A percentile compares a stretch with the other conserved stretches of the same genome.
Conservation (phyloP, 2,888 invertebrate species). For the Boloria selene region DNA sequence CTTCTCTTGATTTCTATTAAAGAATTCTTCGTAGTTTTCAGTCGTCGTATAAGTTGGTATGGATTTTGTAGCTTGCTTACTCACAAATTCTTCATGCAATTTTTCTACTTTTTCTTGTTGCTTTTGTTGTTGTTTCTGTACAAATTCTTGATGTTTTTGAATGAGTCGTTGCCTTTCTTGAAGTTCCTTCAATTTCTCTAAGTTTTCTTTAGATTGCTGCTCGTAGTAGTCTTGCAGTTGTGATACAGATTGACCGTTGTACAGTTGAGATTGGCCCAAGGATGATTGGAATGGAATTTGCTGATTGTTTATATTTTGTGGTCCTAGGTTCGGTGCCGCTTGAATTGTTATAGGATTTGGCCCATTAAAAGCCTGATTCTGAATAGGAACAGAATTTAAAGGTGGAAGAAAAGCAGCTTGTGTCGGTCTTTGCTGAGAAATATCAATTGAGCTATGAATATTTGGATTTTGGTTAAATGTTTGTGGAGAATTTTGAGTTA, state of each 20-base stretch:
- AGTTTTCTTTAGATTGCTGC: slow-evolving; percentile 83
- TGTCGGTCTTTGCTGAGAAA: slow-evolving; percentile 69
- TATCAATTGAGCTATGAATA: slow-evolving; percentile 53
- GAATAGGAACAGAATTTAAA: slow-evolving; percentile 53
- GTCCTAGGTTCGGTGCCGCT: slow-evolving; percentile 73
- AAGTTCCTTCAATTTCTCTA: slow-evolving; percentile 85
- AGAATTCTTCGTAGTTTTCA: slow-evolving; percentile 71
- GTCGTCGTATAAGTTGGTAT: slow-evolving; percentile 78
- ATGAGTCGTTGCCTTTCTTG: slow-evolving; percentile 88
- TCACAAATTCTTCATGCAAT: slow-evolving; percentile 86
- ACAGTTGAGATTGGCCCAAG: slow-evolving; percentile 65
- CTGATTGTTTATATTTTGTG: slow-evolving; percentile 61
- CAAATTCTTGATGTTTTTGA: slow-evolving; percentile 88
- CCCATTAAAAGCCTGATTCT: slow-evolving; percentile 61
- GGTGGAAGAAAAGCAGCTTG: slow-evolving; percentile 70
- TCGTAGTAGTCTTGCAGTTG: slow-evolving; percentile 83
- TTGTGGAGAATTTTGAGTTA: slow-evolving; percentile 56
- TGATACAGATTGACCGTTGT: slow-evolving; percentile 71
- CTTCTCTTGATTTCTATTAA: slow-evolving; percentile 65
- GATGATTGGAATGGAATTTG: slow-evolving; percentile 67
- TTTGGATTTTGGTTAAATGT: slow-evolving; percentile 60
- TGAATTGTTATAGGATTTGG: slow-evolving; percentile 74
- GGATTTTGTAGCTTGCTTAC: slow-evolving; percentile 86
- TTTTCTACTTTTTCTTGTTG: slow-evolving; percentile 89
- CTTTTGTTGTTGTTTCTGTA: slow-evolving; percentile 90